A percentile compares a stretch with the other conserved stretches of the same genome.
These are phyloP conservation scores for Planococcus citri DNA, from an alignment of 1,140 invertebrate genomes.

Conservation along the genomic window DNA sequence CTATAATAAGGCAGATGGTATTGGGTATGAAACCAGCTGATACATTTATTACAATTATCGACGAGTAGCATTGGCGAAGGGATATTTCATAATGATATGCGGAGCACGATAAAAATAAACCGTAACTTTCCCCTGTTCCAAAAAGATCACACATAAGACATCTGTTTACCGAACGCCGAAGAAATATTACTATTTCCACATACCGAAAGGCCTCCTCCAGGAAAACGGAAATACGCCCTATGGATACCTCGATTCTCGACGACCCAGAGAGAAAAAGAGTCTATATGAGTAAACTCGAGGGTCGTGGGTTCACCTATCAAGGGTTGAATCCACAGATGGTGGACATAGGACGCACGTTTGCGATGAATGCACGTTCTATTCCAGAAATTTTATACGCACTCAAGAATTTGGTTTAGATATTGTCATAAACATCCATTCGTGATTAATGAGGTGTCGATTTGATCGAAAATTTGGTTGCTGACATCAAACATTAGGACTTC, in stretches of 20 bases:
- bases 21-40: neutral
- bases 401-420: too few relatives aligned
- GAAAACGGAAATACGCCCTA: conserved; percentile 6
- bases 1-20: neutral
- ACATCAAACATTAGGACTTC: too few relatives aligned
- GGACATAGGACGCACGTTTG: too few relatives aligned
- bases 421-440: too few relatives aligned
- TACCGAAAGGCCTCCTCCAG: neutral
- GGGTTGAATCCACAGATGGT: too few relatives aligned
- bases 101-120: neutral
- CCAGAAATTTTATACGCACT: too few relatives aligned
- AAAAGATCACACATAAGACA: neutral
- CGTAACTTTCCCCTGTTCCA: neutral
- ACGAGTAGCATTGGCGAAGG: neutral
- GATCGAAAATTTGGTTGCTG: too few relatives aligned
- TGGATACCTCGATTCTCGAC: neutral
- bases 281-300: too few relatives aligned
- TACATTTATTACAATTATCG: conserved; percentile 6
- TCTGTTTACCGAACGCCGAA: neutral
- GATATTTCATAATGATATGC: conserved; percentile 2
- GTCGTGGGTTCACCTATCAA: too few relatives aligned
- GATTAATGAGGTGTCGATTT: too few relatives aligned
- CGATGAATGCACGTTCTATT: too few relatives aligned
- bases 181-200: neutral
- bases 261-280: too few relatives aligned